These are phyloP conservation scores for Cremastobaeus sp. DNA, from an alignment of 2,888 invertebrate species.

Conservation along the genomic window DNA sequence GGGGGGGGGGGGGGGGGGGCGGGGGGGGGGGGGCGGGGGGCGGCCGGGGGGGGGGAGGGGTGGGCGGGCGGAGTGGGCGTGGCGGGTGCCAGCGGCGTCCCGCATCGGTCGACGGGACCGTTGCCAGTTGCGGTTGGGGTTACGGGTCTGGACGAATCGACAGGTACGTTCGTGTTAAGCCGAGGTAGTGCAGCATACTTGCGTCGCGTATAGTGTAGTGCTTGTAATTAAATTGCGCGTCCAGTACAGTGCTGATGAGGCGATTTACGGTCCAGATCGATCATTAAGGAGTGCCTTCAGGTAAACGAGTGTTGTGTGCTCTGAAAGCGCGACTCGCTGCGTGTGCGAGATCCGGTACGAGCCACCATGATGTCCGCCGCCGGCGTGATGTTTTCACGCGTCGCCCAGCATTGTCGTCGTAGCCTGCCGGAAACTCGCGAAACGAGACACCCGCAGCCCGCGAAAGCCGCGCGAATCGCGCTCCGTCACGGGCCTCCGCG, in stretches of 20 bases:
- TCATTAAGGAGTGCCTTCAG: constrained; percentile 73
- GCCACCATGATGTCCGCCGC: constrained; percentile 43
- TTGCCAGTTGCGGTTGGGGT: too few species aligned
- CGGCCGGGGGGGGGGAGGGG: too few species aligned
- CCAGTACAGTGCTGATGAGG: constrained; percentile 71
- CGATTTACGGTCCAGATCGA: constrained; percentile 66
- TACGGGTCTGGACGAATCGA: too few species aligned
- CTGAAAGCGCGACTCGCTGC: background rate
- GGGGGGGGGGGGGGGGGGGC: too few species aligned
- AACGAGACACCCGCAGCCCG: too few species aligned
- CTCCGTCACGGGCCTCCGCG: too few species aligned
- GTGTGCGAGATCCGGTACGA: constrained; percentile 17
- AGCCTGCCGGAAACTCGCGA: background rate
- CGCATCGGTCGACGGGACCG: too few species aligned
- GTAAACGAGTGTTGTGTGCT: constrained; percentile 62
- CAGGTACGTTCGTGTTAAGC: constrained; percentile 69
- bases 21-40: too few species aligned
- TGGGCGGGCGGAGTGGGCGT: too few species aligned
- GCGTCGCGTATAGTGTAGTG: constrained; percentile 73
- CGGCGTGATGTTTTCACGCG: constrained; percentile 26
- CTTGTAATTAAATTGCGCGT: constrained; percentile 66
- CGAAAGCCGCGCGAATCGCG: too few species aligned
- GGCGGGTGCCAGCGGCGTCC: too few species aligned
- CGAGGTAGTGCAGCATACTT: constrained; percentile 71
- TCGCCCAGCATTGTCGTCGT: background rate